Evolutionary conservation across 53 echinoderm and acorn worm genomes (phyloP).

Genomic region (Holothuria scabra): DNA sequence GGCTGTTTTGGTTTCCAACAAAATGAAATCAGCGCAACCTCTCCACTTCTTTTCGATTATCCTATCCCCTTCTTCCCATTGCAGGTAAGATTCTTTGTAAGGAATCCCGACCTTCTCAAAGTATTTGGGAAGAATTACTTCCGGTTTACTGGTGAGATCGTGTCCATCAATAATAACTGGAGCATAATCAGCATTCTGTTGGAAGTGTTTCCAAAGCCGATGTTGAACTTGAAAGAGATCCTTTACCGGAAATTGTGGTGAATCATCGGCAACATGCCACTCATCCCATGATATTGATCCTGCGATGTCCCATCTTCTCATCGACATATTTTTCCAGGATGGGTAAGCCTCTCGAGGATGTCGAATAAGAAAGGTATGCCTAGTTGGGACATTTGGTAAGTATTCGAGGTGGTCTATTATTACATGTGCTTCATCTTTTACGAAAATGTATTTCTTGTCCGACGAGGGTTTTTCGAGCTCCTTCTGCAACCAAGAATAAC

Average conservation of each 20-base stretch:
- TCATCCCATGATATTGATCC: conserved; percentile 21
- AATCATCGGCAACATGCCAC: conserved; percentile 8
- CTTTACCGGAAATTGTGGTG: neutral
- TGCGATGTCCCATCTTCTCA: neutral
- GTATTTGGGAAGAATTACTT: neutral
- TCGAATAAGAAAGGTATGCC: conserved; percentile 5
- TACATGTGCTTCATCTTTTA: conserved; percentile 17
- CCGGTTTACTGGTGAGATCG: conserved; percentile 30
- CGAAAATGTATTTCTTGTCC: conserved; percentile 27
- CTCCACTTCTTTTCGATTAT: too few relatives aligned
- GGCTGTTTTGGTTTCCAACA: too few relatives aligned
- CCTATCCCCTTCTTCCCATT: too few relatives aligned
- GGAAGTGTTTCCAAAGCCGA: conserved; percentile 19
- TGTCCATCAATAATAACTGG: conserved; percentile 26
- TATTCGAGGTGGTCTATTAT: conserved; percentile 3
- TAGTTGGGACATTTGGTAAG: neutral
- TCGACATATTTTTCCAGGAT: conserved; percentile 1
- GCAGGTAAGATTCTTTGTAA: too few relatives aligned
- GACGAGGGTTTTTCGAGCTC: neutral
- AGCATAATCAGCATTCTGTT: neutral
- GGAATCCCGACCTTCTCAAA: too few relatives aligned
- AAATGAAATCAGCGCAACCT: too few relatives aligned
- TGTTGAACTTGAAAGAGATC: conserved; percentile 16
- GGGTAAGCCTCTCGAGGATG: conserved; percentile 22
- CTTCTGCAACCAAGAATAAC: neutral